Base-by-base conservation (phyloP, 2,113 vertebrate genomes). In the Prolemur simus region DNA sequence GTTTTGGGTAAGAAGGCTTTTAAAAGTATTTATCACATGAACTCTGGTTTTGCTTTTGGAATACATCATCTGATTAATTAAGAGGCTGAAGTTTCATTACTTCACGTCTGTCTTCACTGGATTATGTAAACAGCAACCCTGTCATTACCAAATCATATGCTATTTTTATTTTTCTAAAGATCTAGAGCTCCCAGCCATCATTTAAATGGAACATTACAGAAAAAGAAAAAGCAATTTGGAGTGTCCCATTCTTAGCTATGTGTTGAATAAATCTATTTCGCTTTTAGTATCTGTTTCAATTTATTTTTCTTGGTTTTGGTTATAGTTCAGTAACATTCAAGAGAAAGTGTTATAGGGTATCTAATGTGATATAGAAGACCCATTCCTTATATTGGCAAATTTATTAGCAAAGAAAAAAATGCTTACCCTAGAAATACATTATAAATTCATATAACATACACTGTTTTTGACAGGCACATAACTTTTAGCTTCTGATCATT, bases 121-220 rank as follows among this genome's bases (percentile, higher is more conserved):
- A 91, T 95, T 97, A 87, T 73, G 14, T 89, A 87, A 96, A 86
- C 39, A 63, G 78, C 80, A 95, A 86, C 64, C 86, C 78, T 96
- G 74, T 92, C 56, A 81, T 95, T 95, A 97, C 74, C 69, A 96
- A 96, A 95, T 93, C 80, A 95, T 77, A 66, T 37, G 84, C 96
- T 94, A 84, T 81, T 97, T 97, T 96, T 87, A 94, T 84, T 87
- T 96, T 97, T 92, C 82, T 96, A 85, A 95, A 87, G 74, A 93
- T 91, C 80, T 81, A 93, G 73, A 91, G 69, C 58, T 84, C 39
- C 81, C 11, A 92, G 74, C 34, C 60, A 89, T 96, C 66, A 87
- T 69, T 96, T 95, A 96, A 89, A 96, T 69, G 47, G 39, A 95
- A 96, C 47, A 89, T 71, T 71, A 80, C 20, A 85, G 39, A 93